These are phyloP conservation scores for Champsocephalus gunnari DNA, from an alignment of 2,797 vertebrate species.

Conservation along the genomic window DNA sequence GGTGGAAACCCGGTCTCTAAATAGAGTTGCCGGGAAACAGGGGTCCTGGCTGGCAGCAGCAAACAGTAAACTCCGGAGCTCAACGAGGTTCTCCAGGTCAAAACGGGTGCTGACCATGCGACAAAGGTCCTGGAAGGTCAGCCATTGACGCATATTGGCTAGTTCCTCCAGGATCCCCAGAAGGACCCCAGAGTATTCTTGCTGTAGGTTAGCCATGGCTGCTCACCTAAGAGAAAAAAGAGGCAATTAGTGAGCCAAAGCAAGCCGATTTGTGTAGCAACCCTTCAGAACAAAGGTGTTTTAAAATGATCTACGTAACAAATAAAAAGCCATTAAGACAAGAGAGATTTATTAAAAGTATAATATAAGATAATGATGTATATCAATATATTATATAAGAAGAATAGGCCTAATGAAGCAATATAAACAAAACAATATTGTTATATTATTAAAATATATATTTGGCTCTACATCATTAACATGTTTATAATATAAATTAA, in stretches of 20 bases:
- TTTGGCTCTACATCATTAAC: background rate
- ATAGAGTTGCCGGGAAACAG: conserved; percentile 95
- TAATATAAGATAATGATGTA: background rate
- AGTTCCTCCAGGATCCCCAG: conserved; percentile 94
- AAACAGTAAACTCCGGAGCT: conserved; percentile 92
- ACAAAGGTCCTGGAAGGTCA: conserved; percentile 96
- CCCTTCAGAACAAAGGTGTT: background rate
- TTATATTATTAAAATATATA: background rate
- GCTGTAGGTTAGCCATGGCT: conserved; percentile 80
- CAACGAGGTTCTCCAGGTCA: conserved; percentile 91
- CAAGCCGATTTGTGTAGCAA: background rate
- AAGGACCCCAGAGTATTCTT: conserved; percentile 91
- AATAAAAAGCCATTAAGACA: background rate
- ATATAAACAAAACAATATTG: background rate
- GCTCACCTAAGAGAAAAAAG: conserved; percentile 47
- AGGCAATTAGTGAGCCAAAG: conserved; percentile 14
- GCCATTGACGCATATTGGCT: conserved; percentile 89
- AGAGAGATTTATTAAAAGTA: background rate
- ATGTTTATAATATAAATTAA: background rate
- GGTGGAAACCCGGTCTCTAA: conserved; percentile 91
- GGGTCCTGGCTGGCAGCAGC: conserved; percentile 95
- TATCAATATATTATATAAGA: background rate
- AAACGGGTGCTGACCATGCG: conserved; percentile 94
- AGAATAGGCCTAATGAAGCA: background rate
- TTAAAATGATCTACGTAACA: background rate